These are phyloP conservation scores for Littorina saxatilis DNA, from an alignment of 1,140 invertebrate species.

Conservation along the genomic window DNA sequence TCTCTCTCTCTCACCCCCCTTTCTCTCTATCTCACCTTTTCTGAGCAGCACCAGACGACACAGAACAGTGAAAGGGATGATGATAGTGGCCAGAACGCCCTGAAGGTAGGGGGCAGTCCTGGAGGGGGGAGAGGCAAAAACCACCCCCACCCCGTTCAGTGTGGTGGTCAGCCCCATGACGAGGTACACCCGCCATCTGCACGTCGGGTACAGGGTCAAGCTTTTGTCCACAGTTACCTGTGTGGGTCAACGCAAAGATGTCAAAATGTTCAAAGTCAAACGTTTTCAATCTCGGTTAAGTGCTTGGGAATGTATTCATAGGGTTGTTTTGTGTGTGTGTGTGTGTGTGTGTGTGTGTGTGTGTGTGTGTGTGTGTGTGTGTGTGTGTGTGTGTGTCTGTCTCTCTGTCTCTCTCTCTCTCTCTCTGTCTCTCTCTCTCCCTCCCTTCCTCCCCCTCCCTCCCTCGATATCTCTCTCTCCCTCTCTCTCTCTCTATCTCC, in stretches of 20 bases:
- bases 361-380: too few relatives aligned
- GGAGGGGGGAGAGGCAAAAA: slow-evolving; percentile 50
- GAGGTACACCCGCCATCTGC: slow-evolving; percentile 41
- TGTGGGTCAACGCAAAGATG: too few relatives aligned
- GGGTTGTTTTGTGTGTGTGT: too few relatives aligned
- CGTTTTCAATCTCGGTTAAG: too few relatives aligned
- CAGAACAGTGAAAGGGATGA: slow-evolving; percentile 56
- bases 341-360: too few relatives aligned
- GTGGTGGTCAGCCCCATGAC: slow-evolving; percentile 48
- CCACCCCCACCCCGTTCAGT: slow-evolving; percentile 55
- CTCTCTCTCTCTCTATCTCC: too few relatives aligned
- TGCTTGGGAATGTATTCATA: too few relatives aligned
- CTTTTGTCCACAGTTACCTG: too few relatives aligned
- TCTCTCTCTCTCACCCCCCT: neutral
- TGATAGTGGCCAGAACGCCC: slow-evolving; percentile 49
- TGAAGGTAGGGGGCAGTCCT: slow-evolving; percentile 57
- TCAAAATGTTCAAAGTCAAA: too few relatives aligned
- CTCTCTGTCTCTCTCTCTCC: neutral
- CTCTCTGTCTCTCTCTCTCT: neutral
- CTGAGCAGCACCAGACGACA: slow-evolving; percentile 49
- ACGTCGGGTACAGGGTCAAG: too few relatives aligned
- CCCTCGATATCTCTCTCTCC: too few relatives aligned
- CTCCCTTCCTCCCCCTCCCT: neutral
- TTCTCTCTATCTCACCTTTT: slow-evolving; percentile 46
- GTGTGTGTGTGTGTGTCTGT: too few relatives aligned